Evolutionary conservation across 2,888 invertebrate species (phyloP).

Genomic region (Spodoptera littoralis): DNA sequence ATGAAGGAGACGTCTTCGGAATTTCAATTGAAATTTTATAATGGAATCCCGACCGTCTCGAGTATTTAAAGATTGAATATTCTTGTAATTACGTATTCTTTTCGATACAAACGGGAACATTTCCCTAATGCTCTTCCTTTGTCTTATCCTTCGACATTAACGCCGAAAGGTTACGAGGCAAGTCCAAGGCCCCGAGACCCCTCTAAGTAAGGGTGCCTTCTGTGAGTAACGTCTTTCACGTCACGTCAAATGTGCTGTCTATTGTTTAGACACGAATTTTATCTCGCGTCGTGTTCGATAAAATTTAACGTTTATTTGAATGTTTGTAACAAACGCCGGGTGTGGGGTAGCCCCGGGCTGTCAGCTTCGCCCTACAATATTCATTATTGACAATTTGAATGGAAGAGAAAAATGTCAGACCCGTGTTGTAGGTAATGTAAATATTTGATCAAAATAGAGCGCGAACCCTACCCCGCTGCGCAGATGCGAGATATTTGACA

Average conservation of each 20-base stretch:
- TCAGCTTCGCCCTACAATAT: constrained; percentile 65
- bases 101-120: constrained; percentile 49
- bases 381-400: constrained; percentile 82
- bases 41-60: constrained; percentile 32
- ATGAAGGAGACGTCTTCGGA: constrained; percentile 21
- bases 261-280: constrained; percentile 63
- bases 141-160: constrained; percentile 48
- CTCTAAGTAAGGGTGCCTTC: constrained; percentile 17
- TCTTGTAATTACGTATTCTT: constrained; percentile 54
- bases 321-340: constrained; percentile 46
- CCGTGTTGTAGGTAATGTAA: constrained; percentile 76
- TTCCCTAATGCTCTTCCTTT: constrained; percentile 50
- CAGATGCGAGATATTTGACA: constrained; percentile 64
- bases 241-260: constrained; percentile 55
- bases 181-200: constrained; percentile 14
- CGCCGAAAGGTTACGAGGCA: constrained; percentile 50
- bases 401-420: constrained; percentile 80
- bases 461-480: constrained; percentile 60
- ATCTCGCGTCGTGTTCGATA: constrained; percentile 60
- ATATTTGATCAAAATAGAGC: constrained; percentile 78
- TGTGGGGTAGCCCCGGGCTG: constrained; percentile 48
- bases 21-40: constrained; percentile 48
- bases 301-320: constrained; percentile 60
- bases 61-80: constrained; percentile 45
- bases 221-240: constrained; percentile 53